Evolutionary conservation across 2,797 vertebrate species (phyloP), one percentile per base, ranked within the genome.

Genomic region (Lophura swinhoii): DNA sequence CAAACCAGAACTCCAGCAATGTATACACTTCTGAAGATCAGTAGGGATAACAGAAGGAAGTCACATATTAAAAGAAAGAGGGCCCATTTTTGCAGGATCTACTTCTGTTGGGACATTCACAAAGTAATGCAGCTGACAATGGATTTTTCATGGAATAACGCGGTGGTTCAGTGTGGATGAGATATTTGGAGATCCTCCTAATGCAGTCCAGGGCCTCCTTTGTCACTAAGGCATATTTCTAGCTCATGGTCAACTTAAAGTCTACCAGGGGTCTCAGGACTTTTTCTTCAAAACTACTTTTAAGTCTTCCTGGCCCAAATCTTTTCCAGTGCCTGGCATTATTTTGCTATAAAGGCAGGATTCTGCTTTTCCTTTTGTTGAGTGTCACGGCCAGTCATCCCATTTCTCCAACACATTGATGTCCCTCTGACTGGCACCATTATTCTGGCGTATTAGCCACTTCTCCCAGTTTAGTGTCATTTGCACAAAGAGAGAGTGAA

Each of bases 261-360:
- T 37, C 4, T 29, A 20, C 4, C 1, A 28, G 26, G 10, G 79
- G 9, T 46, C 17, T 5, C 26, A 28, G 48, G 2, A 4, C 0
- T 62, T 94, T 66, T 55, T 79, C 4, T 55, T 33, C 21, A 43
- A 80, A 91, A 26, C 10, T 70, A 4, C 9, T 87, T 72, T 72
- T 44, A 72, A 95, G 2, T 12, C 26, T 67, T 70, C 5, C 6
- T 62, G 37, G 29, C 7, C 9, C 4, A 29, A 59, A 15, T 3
- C 33, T 73, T 8, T 67, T 79, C 35, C 56, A 5, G 12, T 48
- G 53, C 14, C 2, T 55, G 29, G 31, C 31, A 6, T 73, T 76
- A 79, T 70, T 76, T 3, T 37, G 49, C 8, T 33, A 16, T 13
- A 33, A 12, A 9, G 46, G 5, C 29, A 51, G 24, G 26, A 5